A percentile compares a stretch with the other conserved stretches of the same genome.
Conservation (phyloP, 2,113 vertebrate species). For the Indicator maculatus region DNA sequence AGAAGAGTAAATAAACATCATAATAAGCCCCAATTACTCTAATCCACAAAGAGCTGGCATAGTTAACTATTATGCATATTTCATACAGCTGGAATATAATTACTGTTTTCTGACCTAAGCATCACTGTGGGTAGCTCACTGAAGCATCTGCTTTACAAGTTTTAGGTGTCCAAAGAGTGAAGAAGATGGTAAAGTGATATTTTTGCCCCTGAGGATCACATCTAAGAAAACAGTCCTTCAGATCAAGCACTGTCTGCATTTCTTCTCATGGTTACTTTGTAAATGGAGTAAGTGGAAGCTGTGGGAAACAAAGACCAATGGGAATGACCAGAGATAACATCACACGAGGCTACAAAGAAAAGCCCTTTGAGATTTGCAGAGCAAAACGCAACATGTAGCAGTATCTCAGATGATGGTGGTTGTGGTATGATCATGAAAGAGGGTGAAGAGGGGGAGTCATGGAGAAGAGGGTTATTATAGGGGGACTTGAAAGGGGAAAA, state of each 20-base stretch:
- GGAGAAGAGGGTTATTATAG: neutral
- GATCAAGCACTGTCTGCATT: neutral
- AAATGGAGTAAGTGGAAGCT: neutral
- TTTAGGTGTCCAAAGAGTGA: neutral
- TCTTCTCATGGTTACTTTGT: neutral
- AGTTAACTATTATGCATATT: neutral
- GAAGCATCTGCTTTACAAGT: neutral
- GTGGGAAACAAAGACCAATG: neutral
- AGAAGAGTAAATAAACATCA: neutral
- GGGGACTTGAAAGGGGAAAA: neutral
- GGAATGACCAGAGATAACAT: neutral
- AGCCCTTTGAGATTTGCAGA: neutral
- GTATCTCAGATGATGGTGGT: neutral
- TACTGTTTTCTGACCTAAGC: neutral
- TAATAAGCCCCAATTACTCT: neutral
- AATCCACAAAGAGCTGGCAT: neutral
- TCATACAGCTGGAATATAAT: neutral
- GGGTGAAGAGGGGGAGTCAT: neutral
- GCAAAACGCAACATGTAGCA: neutral
- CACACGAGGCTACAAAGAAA: neutral
- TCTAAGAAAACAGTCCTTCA: neutral
- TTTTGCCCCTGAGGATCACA: neutral
- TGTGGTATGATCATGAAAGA: neutral
- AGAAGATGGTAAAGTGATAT: neutral
- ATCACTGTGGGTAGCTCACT: neutral